These are phyloP conservation scores for Macquaria australasica DNA, from an alignment of 2,113 vertebrate species.

Conservation along the genomic window DNA sequence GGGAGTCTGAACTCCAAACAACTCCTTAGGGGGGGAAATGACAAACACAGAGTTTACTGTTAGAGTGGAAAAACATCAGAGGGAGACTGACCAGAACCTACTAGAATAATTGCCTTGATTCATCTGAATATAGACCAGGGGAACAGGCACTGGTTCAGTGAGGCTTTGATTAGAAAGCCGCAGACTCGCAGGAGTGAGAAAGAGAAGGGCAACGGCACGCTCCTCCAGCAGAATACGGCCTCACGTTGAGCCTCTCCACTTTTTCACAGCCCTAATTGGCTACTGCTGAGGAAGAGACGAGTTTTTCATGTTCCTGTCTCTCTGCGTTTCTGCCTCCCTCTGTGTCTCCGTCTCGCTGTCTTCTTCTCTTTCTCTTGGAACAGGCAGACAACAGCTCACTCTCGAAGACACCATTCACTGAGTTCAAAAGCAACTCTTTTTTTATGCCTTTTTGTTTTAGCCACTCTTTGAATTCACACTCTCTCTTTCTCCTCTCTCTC, in stretches of 20 bases:
- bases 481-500: not conserved
- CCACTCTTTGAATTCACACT: slow-evolving; percentile 15
- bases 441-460: slow-evolving; percentile 32
- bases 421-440: slow-evolving; percentile 2
- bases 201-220: slow-evolving; percentile 31
- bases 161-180: slow-evolving; percentile 47
- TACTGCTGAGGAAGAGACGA: slow-evolving; percentile 58
- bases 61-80: slow-evolving; percentile 15
- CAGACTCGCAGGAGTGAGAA: slow-evolving; percentile 43
- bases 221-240: slow-evolving; percentile 47
- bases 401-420: slow-evolving; percentile 32
- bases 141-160: slow-evolving; percentile 29
- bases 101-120: slow-evolving; percentile 45
- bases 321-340: slow-evolving; percentile 46
- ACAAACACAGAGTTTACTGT: slow-evolving; percentile 36
- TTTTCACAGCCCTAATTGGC: slow-evolving; percentile 78
- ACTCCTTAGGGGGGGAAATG: not conserved
- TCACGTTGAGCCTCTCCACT: slow-evolving; percentile 54
- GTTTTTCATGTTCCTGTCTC: slow-evolving; percentile 62
- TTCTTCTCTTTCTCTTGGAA: slow-evolving; percentile 14
- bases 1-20: slow-evolving; percentile 20
- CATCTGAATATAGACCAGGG: slow-evolving; percentile 26
- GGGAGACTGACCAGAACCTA: slow-evolving; percentile 48
- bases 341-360: slow-evolving; percentile 35
- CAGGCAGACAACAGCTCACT: slow-evolving; percentile 12